phyloP scores from a whole-genome alignment of 1,140 invertebrate species.

The Epicauta chinensis region DNA sequence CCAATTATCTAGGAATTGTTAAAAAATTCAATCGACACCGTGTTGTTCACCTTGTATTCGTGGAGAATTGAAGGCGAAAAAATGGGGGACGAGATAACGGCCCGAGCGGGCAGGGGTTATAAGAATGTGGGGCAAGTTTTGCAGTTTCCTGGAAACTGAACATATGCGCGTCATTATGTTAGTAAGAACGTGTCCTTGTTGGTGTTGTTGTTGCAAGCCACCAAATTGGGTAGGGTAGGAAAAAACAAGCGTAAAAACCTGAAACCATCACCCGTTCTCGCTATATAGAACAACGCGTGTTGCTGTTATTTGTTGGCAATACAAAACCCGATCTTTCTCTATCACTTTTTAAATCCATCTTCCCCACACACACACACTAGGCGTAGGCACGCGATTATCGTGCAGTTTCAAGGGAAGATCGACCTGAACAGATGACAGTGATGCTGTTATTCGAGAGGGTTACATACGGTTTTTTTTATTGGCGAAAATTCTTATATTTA shows the following conservation, averaged over 20 bases:
- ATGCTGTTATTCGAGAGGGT: constrained; percentile 2
- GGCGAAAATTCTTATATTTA: neutral
- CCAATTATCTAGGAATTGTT: no score
- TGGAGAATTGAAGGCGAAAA: no score
- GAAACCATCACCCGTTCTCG: constrained; percentile 5
- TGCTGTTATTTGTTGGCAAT: neutral
- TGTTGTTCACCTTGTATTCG: no score
- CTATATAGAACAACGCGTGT: constrained; percentile 6
- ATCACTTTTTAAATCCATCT: neutral
- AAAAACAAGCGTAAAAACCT: constrained; percentile 6
- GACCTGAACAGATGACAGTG: constrained; percentile 6
- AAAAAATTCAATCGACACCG: no score
- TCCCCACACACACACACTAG: neutral
- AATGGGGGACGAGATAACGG: neutral
- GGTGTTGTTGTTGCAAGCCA: no score
- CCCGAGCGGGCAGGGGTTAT: neutral
- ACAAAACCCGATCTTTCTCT: neutral
- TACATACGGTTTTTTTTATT: constrained; percentile 14
- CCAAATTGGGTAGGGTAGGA: constrained; percentile 1
- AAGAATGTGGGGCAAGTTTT: constrained; percentile 18
- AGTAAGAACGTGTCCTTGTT: neutral
- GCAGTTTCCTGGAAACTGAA: constrained; percentile 20
- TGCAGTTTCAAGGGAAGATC: neutral
- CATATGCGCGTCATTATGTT: constrained; percentile 19
- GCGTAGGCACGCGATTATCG: no score